These are phyloP conservation scores for Eunapius fragilis DNA, from an alignment of 37 sponge, comb jelly and placozoan genomes.

Conservation along the genomic window DNA sequence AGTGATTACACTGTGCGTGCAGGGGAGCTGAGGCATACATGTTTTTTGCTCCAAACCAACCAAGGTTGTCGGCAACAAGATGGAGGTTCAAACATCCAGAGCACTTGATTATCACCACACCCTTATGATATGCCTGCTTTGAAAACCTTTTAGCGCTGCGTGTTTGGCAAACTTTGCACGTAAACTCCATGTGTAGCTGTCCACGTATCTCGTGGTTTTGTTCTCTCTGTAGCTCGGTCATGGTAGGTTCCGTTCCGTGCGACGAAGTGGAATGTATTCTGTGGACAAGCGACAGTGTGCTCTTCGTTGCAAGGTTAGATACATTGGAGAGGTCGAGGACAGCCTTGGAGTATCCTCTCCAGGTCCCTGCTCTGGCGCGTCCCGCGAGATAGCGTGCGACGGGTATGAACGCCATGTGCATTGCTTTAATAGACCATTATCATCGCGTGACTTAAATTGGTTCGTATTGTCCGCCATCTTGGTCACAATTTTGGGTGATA, in stretches of 20 bases:
- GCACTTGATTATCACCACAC: constrained; percentile 84
- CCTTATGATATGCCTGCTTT: constrained; percentile 81
- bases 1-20: not conserved
- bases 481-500: too few relatives aligned
- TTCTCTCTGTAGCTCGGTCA: not conserved
- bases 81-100: constrained; percentile 85
- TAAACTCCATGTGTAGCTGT: constrained; percentile 66
- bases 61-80: constrained; percentile 91
- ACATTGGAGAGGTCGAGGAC: not conserved
- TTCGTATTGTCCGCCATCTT: too few relatives aligned
- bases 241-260: not conserved
- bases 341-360: not conserved
- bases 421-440: not conserved
- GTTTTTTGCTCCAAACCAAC: constrained; percentile 80
- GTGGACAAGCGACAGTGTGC: not conserved
- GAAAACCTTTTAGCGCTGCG: constrained; percentile 73
- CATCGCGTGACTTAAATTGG: too few relatives aligned
- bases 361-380: not conserved
- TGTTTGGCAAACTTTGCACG: constrained; percentile 87
- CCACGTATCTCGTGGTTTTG: not conserved
- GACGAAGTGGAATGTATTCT: not conserved
- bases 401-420: not conserved
- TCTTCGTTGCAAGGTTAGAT: not conserved
- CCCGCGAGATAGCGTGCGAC: not conserved
- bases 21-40: constrained; percentile 19